A percentile compares a stretch with the other conserved stretches of the same genome.
Conservation (phyloP, 2,888 invertebrate genomes). For the Hirtodrosophila trivittata region DNA sequence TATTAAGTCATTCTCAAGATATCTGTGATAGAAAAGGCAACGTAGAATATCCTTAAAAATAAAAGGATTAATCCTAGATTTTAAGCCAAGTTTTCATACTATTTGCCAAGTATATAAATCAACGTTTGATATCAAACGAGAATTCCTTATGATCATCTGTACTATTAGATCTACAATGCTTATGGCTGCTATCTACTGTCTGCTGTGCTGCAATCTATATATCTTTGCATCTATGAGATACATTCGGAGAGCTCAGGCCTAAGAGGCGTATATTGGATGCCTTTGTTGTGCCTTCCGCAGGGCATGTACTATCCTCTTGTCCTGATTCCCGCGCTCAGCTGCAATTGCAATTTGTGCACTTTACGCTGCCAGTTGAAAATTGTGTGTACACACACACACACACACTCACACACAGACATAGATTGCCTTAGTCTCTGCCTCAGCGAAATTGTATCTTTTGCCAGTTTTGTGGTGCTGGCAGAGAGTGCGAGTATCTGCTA, state of each 20-base stretch:
- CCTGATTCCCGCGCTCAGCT: constrained; percentile 66
- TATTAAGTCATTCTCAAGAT: no score
- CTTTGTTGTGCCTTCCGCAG: constrained; percentile 6
- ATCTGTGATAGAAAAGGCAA: no score
- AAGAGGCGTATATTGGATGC: constrained; percentile 17
- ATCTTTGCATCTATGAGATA: not conserved
- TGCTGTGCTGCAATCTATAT: no score
- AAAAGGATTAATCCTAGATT: no score
- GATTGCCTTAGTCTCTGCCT: constrained; percentile 28
- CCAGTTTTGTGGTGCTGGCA: constrained; percentile 48
- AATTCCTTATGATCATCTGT: no score
- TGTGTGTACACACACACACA: constrained; percentile 42
- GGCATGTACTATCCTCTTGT: constrained; percentile 40
- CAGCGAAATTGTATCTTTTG: constrained; percentile 65
- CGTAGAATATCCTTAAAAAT: no score
- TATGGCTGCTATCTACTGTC: no score
- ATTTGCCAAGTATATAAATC: no score
- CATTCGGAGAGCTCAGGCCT: not conserved
- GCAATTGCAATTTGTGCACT: constrained; percentile 74
- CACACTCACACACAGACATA: constrained; percentile 7
- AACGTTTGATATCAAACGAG: no score
- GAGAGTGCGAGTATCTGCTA: constrained; percentile 36
- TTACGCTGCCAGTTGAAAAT: constrained; percentile 59
- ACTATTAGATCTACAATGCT: no score
- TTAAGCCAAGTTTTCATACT: no score